Evolutionary conservation across 2,113 vertebrate species (phyloP).

Genomic region (Lucifuga dentata): DNA sequence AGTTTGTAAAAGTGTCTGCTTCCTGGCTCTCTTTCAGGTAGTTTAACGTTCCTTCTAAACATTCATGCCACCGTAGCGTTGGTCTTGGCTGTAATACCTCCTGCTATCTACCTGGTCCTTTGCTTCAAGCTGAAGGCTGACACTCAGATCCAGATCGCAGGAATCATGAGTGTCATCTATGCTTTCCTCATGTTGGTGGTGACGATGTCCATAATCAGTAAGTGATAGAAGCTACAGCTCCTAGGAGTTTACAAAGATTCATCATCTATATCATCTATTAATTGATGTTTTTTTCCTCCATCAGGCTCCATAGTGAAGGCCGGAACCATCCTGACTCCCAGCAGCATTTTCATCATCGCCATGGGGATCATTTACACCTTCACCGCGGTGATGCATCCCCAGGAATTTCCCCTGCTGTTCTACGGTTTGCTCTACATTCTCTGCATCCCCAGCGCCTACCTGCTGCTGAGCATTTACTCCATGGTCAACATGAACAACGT

Average conservation of each 20-base stretch:
- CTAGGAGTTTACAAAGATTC: too few relatives aligned
- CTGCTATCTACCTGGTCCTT: slow-evolving; percentile 66
- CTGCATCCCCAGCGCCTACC: slow-evolving; percentile 79
- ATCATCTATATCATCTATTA: not conserved
- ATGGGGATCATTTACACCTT: slow-evolving; percentile 55
- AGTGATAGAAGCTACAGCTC: not conserved
- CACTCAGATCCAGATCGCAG: slow-evolving; percentile 77
- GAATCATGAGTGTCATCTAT: slow-evolving; percentile 71
- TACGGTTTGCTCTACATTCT: slow-evolving; percentile 78
- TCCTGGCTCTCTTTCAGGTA: slow-evolving; percentile 54
- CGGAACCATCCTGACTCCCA: slow-evolving; percentile 72
- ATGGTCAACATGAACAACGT: slow-evolving; percentile 83
- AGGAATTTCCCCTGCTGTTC: slow-evolving; percentile 67
- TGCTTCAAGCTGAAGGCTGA: slow-evolving; percentile 77
- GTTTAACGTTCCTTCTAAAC: slow-evolving; percentile 43
- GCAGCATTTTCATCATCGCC: slow-evolving; percentile 71
- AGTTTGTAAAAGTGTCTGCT: not conserved
- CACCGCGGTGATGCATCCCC: slow-evolving; percentile 73
- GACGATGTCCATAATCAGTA: slow-evolving; percentile 73
- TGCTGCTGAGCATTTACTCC: slow-evolving; percentile 82
- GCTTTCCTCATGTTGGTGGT: slow-evolving; percentile 79
- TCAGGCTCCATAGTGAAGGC: slow-evolving; percentile 65
- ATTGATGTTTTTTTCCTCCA: not conserved
- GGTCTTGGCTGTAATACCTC: slow-evolving; percentile 67
- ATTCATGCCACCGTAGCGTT: slow-evolving; percentile 33